A percentile compares a stretch with the other conserved stretches of the same genome.
Conservation (phyloP, 1,140 invertebrate species). For the Muscidifurax raptorellus region DNA sequence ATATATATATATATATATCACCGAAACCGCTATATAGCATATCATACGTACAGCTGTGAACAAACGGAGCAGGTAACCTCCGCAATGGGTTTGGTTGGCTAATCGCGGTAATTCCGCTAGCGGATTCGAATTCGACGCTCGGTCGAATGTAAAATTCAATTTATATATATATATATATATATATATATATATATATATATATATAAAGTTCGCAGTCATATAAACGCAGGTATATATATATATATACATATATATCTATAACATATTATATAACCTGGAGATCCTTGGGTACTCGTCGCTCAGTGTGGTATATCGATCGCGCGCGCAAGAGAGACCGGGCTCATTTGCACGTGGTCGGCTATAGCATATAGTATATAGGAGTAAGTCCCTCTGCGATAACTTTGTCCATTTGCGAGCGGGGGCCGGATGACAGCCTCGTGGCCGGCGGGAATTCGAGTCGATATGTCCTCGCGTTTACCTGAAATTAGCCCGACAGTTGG, state of each 20-base stretch:
- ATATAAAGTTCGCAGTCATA: neutral
- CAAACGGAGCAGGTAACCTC: no score
- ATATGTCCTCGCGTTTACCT: slow-evolving; percentile 60
- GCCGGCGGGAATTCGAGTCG: slow-evolving; percentile 52
- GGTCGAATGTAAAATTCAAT: slow-evolving; percentile 40
- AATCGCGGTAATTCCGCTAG: slow-evolving; percentile 4
- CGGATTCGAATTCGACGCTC: slow-evolving; percentile 22
- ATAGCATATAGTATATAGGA: neutral
- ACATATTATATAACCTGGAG: neutral
- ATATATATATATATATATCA: no score
- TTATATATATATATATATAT: no score
- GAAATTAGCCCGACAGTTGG: slow-evolving; percentile 61
- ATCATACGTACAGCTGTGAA: no score
- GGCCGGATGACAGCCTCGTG: slow-evolving; percentile 25
- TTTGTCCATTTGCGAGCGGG: slow-evolving; percentile 29
- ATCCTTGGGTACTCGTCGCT: slow-evolving; percentile 5
- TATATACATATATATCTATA: no score
- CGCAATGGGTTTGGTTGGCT: no score
- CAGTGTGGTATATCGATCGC: neutral
- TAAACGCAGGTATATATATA: neutral
- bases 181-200: no score
- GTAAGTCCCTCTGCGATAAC: slow-evolving; percentile 17
- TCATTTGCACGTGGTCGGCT: slow-evolving; percentile 24
- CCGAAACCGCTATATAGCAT: no score
- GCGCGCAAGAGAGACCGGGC: neutral